phyloP scores from a whole-genome alignment of 2,113 vertebrate species.

The Caranx ignobilis region DNA sequence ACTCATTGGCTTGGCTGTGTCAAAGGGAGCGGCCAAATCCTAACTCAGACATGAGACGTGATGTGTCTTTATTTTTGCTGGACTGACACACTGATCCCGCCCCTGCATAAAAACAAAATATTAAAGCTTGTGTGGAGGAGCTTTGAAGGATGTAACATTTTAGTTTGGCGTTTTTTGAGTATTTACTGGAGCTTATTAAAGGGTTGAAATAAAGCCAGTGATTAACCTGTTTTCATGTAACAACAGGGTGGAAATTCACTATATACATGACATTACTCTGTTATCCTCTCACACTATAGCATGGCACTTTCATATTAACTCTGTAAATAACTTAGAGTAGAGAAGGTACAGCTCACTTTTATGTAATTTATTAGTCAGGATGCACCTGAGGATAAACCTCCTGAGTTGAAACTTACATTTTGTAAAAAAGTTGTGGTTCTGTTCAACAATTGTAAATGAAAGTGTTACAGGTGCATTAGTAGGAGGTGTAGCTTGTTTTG shows the following conservation, averaged over 20 bases:
- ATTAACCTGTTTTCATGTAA: constrained; percentile 27
- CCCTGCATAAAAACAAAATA: constrained; percentile 31
- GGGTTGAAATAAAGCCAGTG: constrained; percentile 24
- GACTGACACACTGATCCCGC: constrained; percentile 44
- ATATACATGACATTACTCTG: neutral
- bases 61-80: constrained; percentile 12
- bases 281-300: constrained; percentile 22
- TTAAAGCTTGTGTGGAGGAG: constrained; percentile 4
- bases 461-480: constrained; percentile 21
- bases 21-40: constrained; percentile 89
- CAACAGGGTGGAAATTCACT: constrained; percentile 27
- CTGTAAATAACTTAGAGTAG: constrained; percentile 49
- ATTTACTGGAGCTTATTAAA: constrained; percentile 4
- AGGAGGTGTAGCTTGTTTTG: constrained; percentile 27
- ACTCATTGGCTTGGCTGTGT: constrained; percentile 90
- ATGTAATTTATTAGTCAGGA: neutral
- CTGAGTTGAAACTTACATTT: constrained; percentile 22
- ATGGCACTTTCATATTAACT: constrained; percentile 36
- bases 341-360: neutral
- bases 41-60: constrained; percentile 68
- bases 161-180: constrained; percentile 17
- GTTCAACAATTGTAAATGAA: constrained; percentile 18
- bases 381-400: constrained; percentile 6
- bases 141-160: constrained; percentile 10
- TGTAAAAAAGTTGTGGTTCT: constrained; percentile 27